Conservation (phyloP, 30 jellyfish, hydroid and myxozoan species). For the Pseudorhiza aurosa region DNA sequence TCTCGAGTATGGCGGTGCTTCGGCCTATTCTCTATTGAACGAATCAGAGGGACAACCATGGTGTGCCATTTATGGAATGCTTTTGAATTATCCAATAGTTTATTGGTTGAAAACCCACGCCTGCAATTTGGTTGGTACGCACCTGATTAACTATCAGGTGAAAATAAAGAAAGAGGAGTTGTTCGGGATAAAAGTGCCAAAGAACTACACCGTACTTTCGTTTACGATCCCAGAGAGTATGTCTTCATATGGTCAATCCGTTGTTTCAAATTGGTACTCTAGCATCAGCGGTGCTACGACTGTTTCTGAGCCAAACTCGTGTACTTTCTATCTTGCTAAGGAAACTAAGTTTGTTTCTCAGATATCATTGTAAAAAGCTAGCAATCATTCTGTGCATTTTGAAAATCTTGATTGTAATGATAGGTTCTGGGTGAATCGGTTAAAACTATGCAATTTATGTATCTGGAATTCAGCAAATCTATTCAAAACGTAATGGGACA, state of each 20-base stretch:
- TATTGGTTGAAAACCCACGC: slow-evolving; percentile 33
- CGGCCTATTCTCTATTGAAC: background rate
- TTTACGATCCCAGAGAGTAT: slow-evolving; percentile 24
- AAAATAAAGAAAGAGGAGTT: background rate
- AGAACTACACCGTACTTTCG: slow-evolving; percentile 3
- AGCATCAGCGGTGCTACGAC: background rate
- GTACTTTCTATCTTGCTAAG: no score
- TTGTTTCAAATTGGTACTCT: background rate
- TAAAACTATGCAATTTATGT: no score
- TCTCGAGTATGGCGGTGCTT: background rate
- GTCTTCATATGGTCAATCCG: background rate
- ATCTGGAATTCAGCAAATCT: no score
- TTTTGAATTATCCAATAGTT: slow-evolving; percentile 28
- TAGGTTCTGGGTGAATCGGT: no score
- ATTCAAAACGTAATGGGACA: no score
- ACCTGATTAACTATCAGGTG: background rate
- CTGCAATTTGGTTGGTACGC: background rate
- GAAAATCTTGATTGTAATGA: no score
- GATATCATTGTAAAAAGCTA: no score
- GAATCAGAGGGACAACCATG: background rate
- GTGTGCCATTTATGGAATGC: slow-evolving; percentile 22
- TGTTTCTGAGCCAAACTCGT: no score
- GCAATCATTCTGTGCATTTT: no score
- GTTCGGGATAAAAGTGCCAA: slow-evolving; percentile 25
- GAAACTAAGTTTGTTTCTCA: no score